A percentile compares a stretch with the other conserved stretches of the same genome.
phyloP scores from a whole-genome alignment of 2,888 invertebrate species.

The Mesodorylaimus sp. region DNA sequence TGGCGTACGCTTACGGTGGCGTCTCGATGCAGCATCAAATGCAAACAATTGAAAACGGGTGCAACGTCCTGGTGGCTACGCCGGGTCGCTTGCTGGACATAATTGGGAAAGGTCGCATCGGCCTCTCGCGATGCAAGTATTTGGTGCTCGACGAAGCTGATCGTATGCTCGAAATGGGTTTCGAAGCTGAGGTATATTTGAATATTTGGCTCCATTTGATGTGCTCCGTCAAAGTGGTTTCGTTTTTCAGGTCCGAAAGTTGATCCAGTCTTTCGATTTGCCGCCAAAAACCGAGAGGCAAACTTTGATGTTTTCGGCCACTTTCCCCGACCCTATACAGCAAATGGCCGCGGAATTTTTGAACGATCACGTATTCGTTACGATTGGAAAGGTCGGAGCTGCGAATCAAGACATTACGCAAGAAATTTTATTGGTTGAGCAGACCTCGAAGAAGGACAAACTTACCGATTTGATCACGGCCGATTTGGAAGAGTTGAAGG shows the following conservation, averaged over 20 bases:
- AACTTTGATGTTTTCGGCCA: slow-evolving; percentile 50
- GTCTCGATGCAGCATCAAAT: slow-evolving; percentile 56
- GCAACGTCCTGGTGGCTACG: slow-evolving; percentile 53
- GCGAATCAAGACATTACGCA: slow-evolving; percentile 80
- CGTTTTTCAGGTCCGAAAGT: not conserved
- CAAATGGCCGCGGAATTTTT: slow-evolving; percentile 58
- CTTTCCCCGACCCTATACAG: slow-evolving; percentile 54
- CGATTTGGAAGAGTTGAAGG: slow-evolving; percentile 12
- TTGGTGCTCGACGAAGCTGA: slow-evolving; percentile 66
- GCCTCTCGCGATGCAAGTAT: slow-evolving; percentile 42
- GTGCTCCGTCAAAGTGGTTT: too few species aligned
- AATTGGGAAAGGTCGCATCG: slow-evolving; percentile 38
- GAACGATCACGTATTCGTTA: slow-evolving; percentile 55
- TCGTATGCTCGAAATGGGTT: slow-evolving; percentile 60
- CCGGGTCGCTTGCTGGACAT: slow-evolving; percentile 52
- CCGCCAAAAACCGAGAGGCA: slow-evolving; percentile 27
- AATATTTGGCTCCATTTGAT: too few species aligned
- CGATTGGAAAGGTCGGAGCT: slow-evolving; percentile 75
- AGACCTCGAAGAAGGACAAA: slow-evolving; percentile 52
- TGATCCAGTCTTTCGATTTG: slow-evolving; percentile 21
- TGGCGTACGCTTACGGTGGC: slow-evolving; percentile 64
- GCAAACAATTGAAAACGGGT: slow-evolving; percentile 42
- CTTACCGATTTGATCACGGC: slow-evolving; percentile 47
- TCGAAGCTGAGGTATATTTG: slow-evolving; percentile 29
- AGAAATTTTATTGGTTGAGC: slow-evolving; percentile 32